Evolutionary conservation across 1,140 invertebrate genomes (phyloP), one percentile per base, ranked within the genome.

Genomic region (Aphis gossypii): DNA sequence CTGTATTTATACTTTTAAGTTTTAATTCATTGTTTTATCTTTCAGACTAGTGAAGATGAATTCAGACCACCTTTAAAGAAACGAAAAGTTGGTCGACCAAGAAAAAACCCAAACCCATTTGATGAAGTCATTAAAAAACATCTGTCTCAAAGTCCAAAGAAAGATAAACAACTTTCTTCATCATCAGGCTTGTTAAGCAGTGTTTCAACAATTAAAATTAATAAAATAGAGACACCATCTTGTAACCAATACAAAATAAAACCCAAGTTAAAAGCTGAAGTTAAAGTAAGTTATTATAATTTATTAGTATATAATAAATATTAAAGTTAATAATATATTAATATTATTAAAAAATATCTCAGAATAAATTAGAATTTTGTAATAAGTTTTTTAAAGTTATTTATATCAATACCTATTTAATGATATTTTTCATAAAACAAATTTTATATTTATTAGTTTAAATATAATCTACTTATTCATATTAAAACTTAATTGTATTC

Each of bases 191-290:
- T 86, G 2, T 51, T 84, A 11, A 93, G 7, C 25, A 44, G 44
- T 44, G 48, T 84, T 46, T n/a, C 48, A 21, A 54, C 48, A 54
- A 56, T 93, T 41, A 44, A 44, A 93, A 20, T 44, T 11, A 93
- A 93, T 25, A 93, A 93, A 56, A 5, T 83, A 44, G 92, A 93
- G 14, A 86, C 48, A n/a, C 44, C 82, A 9, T 86, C 92, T 21
- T 41, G 35, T 41, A 35, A 48, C 14, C 92, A 93, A 25, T 93
- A 93, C 4, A 93, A 93, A 93, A 93, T 93, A 18, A 93, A 93
- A 93, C 92, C 92, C 0, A 93, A 93, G 48, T 93, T 94, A 44
- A 94, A 94, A 83, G 94, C 92, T 54, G 92, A 93, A 84, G 92
- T 93, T 25, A 93, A 93, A 54, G 92, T 84, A 44, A 41, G 92